Percentiles rank a stretch among this genome's conserved stretches.
These are phyloP conservation scores for Ceratotherium simum DNA, from an alignment of 2,113 vertebrate genomes.

Conservation along the genomic window DNA sequence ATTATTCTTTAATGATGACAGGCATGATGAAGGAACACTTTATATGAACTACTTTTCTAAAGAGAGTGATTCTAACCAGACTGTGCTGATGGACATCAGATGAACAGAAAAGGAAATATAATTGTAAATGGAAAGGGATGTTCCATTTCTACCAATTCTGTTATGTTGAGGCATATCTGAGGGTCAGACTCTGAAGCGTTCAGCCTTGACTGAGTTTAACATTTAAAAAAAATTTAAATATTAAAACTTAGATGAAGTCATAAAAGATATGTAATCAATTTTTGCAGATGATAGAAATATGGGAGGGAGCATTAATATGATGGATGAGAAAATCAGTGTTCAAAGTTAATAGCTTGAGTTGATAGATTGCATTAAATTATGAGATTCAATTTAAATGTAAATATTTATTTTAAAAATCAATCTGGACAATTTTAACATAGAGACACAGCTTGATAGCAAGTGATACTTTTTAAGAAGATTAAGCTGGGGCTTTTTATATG, in stretches of 20 bases:
- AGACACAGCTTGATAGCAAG: constrained; percentile 29
- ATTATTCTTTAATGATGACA: neutral
- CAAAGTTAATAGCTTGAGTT: neutral
- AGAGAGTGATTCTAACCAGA: neutral
- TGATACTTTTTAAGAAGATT: constrained; percentile 40
- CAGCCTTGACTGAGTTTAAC: neutral
- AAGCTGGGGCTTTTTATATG: constrained; percentile 35
- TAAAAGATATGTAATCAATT: neutral
- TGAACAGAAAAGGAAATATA: neutral
- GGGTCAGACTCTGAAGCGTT: neutral
- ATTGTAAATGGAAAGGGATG: neutral
- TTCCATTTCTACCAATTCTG: neutral
- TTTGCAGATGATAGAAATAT: neutral
- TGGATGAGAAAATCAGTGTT: neutral
- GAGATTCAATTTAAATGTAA: constrained; percentile 49
- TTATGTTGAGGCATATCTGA: neutral
- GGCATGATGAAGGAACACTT: neutral
- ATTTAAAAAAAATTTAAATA: neutral
- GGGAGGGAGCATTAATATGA: neutral
- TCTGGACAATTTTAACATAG: neutral
- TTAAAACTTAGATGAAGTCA: neutral
- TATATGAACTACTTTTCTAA: neutral
- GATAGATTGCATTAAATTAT: neutral
- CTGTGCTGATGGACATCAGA: neutral
- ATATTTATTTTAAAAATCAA: constrained; percentile 48